phyloP scores from a whole-genome alignment of 2,888 invertebrate genomes.

The Macroteleia sp. region DNA sequence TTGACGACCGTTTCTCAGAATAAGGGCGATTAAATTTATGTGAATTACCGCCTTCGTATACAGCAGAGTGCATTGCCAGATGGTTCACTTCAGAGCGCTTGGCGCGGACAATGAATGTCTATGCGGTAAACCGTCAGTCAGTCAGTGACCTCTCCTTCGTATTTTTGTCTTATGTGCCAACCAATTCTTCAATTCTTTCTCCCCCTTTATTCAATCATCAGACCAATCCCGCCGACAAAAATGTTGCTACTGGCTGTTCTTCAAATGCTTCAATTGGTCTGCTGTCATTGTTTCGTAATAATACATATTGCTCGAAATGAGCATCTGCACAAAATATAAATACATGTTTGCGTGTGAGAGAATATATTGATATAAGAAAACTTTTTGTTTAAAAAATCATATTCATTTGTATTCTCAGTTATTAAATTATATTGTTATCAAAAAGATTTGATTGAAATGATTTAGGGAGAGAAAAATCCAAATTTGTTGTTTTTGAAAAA shows the following conservation, averaged over 20 bases:
- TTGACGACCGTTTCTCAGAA: conserved; percentile 50
- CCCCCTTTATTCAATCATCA: conserved; percentile 47
- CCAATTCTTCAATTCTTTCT: conserved; percentile 50
- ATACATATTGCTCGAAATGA: neutral
- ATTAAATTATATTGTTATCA: too few relatives aligned
- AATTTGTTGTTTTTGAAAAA: too few relatives aligned
- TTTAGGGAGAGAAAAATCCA: too few relatives aligned
- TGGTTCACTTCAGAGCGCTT: conserved; percentile 43
- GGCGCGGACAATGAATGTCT: conserved; percentile 51
- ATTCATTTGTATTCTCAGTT: too few relatives aligned
- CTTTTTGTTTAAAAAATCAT: too few relatives aligned
- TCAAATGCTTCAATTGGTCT: conserved; percentile 35
- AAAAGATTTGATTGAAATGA: too few relatives aligned
- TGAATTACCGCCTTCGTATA: conserved; percentile 41
- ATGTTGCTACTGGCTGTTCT: conserved; percentile 18
- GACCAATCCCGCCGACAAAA: conserved; percentile 42
- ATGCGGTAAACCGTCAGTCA: conserved; percentile 48
- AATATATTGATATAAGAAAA: too few relatives aligned
- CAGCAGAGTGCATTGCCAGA: conserved; percentile 40
- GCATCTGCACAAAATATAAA: too few relatives aligned
- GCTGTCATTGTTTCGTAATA: conserved; percentile 39
- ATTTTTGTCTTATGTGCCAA: conserved; percentile 40
- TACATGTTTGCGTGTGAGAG: too few relatives aligned
- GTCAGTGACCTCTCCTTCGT: conserved; percentile 57
- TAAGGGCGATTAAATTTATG: conserved; percentile 56